Conservation (phyloP, 2,113 vertebrate species). For the Leucoraja erinaceus region DNA sequence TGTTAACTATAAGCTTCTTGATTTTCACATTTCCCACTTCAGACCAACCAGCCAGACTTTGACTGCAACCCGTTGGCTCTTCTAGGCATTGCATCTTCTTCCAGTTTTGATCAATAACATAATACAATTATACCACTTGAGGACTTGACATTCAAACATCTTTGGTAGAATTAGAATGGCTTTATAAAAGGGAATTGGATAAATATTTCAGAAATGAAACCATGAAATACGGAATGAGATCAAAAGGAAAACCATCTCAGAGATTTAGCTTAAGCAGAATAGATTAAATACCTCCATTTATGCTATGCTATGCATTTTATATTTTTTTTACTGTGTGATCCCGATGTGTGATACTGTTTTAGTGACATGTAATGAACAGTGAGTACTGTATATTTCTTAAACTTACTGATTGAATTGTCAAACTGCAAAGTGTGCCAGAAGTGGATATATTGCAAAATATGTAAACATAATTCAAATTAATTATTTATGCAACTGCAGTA, state of each 20-base stretch:
- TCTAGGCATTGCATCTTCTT: no score
- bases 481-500: slow-evolving; percentile 6
- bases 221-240: not conserved
- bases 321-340: not conserved
- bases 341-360: not conserved
- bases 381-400: not conserved
- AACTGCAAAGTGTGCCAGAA: not conserved
- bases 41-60: not conserved
- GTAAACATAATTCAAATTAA: not conserved
- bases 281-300: not conserved
- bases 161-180: not conserved
- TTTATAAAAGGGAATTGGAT: not conserved
- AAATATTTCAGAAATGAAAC: slow-evolving; percentile 10
- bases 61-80: not conserved
- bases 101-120: not conserved
- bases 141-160: not conserved
- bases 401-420: not conserved
- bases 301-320: not conserved
- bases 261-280: not conserved
- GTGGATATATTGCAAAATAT: slow-evolving; percentile 10
- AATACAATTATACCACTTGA: not conserved
- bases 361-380: not conserved
- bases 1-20: not conserved
- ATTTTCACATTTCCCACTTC: not conserved
- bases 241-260: not conserved